Conservation (phyloP, 2,113 vertebrate genomes). For the Crotalus viridis region DNA sequence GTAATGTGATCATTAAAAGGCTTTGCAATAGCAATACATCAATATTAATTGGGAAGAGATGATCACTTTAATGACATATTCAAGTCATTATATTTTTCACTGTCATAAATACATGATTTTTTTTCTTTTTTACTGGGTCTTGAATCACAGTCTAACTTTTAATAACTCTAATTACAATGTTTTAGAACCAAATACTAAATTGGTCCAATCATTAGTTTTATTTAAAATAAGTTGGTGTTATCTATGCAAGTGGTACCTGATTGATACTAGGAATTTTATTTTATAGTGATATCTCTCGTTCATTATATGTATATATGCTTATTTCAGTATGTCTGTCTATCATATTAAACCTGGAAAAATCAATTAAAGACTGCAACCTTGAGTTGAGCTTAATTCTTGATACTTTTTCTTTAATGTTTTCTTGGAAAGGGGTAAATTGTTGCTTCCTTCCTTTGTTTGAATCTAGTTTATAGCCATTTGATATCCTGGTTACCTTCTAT, state of each 20-base stretch:
- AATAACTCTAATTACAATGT: background rate
- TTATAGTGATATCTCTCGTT: background rate
- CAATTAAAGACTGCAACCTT: background rate
- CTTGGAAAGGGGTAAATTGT: background rate
- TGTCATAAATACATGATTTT: slow-evolving; percentile 66
- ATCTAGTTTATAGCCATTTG: background rate
- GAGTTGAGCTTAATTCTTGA: background rate
- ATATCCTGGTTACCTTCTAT: background rate
- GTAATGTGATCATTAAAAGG: slow-evolving; percentile 86
- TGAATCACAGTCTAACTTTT: background rate
- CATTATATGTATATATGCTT: background rate
- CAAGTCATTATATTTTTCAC: slow-evolving; percentile 77
- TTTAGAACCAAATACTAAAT: background rate
- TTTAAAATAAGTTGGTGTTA: background rate
- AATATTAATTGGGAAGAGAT: slow-evolving; percentile 89
- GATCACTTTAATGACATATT: slow-evolving; percentile 79
- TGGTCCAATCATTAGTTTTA: background rate
- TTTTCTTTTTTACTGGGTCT: slow-evolving; percentile 32
- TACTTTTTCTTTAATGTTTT: background rate
- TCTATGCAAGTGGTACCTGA: background rate
- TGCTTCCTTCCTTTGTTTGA: background rate
- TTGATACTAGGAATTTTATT: background rate
- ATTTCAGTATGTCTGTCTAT: background rate
- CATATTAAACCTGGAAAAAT: background rate
- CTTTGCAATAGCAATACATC: slow-evolving; percentile 81